Evolutionary conservation across 2,888 invertebrate genomes (phyloP).

Genomic region (Chloromyia formosa): DNA sequence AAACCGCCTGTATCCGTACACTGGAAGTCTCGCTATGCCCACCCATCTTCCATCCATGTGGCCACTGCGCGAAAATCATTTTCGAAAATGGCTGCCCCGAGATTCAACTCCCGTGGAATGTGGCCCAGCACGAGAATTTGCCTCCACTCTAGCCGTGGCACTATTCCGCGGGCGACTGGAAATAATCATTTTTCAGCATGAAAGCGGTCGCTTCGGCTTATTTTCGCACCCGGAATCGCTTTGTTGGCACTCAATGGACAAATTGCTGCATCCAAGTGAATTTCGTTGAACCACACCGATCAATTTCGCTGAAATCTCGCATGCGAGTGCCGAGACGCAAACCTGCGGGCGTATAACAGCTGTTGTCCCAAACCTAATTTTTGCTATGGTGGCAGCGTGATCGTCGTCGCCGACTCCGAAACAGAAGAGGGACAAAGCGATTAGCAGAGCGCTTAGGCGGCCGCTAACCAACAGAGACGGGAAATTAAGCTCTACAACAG

Average conservation of each 20-base stretch:
- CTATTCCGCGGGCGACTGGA: neutral
- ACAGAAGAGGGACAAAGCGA: constrained; percentile 13
- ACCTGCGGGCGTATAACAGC: constrained; percentile 25
- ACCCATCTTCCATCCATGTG: neutral
- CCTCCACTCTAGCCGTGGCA: neutral
- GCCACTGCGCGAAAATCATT: neutral
- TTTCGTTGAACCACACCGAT: neutral
- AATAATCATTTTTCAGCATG: too few relatives aligned
- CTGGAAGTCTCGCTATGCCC: too few relatives aligned
- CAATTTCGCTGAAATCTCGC: neutral
- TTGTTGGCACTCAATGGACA: too few relatives aligned
- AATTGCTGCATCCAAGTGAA: neutral
- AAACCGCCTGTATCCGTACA: too few relatives aligned
- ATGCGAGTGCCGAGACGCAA: constrained; percentile 6
- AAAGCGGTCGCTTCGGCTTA: too few relatives aligned
- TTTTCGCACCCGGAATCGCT: too few relatives aligned
- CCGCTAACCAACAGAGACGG: constrained; percentile 32
- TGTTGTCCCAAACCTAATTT: neutral
- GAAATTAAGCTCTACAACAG: constrained; percentile 34
- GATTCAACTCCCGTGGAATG: neutral
- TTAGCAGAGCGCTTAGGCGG: constrained; percentile 32
- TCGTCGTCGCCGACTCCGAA: constrained; percentile 4
- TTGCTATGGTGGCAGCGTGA: constrained; percentile 23
- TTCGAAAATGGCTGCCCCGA: neutral
- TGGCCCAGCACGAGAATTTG: neutral